phyloP scores from a whole-genome alignment of 2,797 vertebrate species.

The Micromesistius poutassou region DNA sequence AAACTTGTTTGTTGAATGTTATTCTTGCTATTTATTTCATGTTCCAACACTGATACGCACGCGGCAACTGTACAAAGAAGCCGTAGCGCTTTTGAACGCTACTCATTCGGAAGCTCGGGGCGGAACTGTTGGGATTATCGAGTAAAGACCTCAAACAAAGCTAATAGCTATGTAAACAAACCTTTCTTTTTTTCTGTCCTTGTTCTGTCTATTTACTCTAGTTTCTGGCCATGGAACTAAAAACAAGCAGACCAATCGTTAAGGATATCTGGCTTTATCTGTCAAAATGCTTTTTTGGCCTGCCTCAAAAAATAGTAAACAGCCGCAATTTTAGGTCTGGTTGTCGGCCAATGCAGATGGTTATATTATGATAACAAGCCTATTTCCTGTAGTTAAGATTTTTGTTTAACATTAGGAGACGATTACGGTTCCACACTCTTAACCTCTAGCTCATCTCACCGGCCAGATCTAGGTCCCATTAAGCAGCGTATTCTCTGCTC shows the following conservation, averaged over 20 bases:
- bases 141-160: slow-evolving; percentile 66
- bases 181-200: slow-evolving; percentile 56
- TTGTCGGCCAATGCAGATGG: slow-evolving; percentile 86
- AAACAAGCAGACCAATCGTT: slow-evolving; percentile 63
- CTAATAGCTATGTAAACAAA: slow-evolving; percentile 67
- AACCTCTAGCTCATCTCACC: slow-evolving; percentile 83
- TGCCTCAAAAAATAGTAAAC: slow-evolving; percentile 77
- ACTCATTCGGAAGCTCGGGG: slow-evolving; percentile 56
- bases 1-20: background rate
- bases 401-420: slow-evolving; percentile 85
- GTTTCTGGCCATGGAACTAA: slow-evolving; percentile 60
- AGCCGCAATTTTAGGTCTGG: slow-evolving; percentile 77
- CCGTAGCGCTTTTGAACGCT: slow-evolving; percentile 29
- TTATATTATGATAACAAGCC: slow-evolving; percentile 85
- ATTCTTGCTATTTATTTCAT: background rate
- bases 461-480: slow-evolving; percentile 91
- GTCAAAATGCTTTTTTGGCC: slow-evolving; percentile 66
- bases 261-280: slow-evolving; percentile 61
- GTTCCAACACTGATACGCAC: slow-evolving; percentile 26
- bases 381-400: slow-evolving; percentile 91
- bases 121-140: slow-evolving; percentile 64
- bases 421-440: slow-evolving; percentile 80
- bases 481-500: slow-evolving; percentile 88
- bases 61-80: slow-evolving; percentile 14
- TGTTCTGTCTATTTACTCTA: slow-evolving; percentile 59